Evolutionary conservation across 2,888 invertebrate species (phyloP).

Genomic region (Pogonocherus hispidulus): DNA sequence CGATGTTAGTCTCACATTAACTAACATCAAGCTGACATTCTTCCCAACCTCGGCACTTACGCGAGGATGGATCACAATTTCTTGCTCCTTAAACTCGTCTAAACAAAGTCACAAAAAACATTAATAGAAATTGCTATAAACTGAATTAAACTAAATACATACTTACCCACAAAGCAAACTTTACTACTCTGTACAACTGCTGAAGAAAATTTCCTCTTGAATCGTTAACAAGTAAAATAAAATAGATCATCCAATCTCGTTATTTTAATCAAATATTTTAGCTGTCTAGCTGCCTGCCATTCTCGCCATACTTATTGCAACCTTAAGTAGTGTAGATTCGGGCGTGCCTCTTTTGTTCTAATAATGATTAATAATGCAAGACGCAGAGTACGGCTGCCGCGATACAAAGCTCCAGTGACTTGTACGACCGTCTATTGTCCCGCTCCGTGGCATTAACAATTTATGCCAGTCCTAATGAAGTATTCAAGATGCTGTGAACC

Average conservation of each 20-base stretch:
- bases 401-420: slow-evolving; percentile 47
- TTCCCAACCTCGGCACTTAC: too few species aligned
- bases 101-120: too few species aligned
- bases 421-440: slow-evolving; percentile 47
- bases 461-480: slow-evolving; percentile 46
- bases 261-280: neutral
- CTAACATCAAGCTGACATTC: too few species aligned
- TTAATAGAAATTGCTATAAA: too few species aligned
- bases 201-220: too few species aligned
- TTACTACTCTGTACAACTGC: too few species aligned
- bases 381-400: slow-evolving; percentile 41
- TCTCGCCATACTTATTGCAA: slow-evolving; percentile 9
- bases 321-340: slow-evolving; percentile 39
- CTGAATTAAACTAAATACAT: too few species aligned
- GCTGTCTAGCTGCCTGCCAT: neutral
- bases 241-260: neutral
- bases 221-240: too few species aligned
- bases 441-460: slow-evolving; percentile 45
- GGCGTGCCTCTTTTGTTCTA: slow-evolving; percentile 45
- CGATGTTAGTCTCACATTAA: too few species aligned
- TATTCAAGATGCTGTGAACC: slow-evolving; percentile 46
- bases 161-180: too few species aligned
- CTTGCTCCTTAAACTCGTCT: too few species aligned
- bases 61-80: too few species aligned
- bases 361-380: slow-evolving; percentile 53